phyloP scores from a whole-genome alignment of 2,113 vertebrate genomes.

The Hipposideros armiger region DNA sequence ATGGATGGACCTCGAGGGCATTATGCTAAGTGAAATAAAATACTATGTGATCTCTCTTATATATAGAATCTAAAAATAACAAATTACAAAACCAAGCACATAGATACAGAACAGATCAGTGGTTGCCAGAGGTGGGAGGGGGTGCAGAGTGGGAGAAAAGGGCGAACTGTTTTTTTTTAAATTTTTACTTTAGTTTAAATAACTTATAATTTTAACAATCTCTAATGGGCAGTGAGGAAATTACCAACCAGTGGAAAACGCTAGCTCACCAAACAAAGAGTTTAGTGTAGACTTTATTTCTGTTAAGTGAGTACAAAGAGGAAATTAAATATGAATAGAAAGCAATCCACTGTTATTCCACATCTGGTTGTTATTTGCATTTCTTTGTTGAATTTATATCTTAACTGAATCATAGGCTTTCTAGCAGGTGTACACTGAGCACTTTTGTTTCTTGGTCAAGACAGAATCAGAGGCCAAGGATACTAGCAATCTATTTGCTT shows the following conservation, averaged over 20 bases:
- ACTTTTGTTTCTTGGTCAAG: neutral
- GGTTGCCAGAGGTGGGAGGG: neutral
- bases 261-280: neutral
- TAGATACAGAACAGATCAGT: neutral
- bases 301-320: neutral
- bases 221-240: neutral
- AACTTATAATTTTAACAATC: neutral
- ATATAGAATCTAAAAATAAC: neutral
- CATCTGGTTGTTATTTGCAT: neutral
- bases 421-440: neutral
- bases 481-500: neutral
- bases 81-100: neutral
- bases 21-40: neutral
- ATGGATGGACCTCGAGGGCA: neutral
- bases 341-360: neutral
- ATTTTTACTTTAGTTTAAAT: neutral
- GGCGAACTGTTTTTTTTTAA: neutral
- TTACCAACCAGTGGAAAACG: neutral
- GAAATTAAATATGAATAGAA: neutral
- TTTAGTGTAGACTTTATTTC: neutral
- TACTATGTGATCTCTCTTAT: neutral
- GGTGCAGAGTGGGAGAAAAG: neutral
- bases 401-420: neutral
- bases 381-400: neutral
- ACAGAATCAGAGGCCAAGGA: neutral